Evolutionary conservation across 2,797 vertebrate genomes (phyloP).

Genomic region (Cetoscarus ocellatus): DNA sequence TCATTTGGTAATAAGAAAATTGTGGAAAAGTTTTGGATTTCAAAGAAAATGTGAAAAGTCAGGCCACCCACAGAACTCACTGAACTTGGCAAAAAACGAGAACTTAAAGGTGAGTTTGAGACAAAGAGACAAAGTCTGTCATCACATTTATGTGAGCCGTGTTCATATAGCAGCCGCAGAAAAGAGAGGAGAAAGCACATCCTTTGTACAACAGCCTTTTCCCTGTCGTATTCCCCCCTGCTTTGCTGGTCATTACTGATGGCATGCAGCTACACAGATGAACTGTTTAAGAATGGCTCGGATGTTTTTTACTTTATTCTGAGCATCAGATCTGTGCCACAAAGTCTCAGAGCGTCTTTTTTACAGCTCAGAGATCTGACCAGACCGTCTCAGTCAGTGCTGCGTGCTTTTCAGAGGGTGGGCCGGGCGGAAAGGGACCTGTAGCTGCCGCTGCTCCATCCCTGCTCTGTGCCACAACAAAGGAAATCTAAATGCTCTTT

Average conservation of each 20-base stretch:
- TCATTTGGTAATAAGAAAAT: too few relatives aligned
- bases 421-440: slow-evolving; percentile 53
- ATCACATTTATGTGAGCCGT: neutral
- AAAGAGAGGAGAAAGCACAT: neutral
- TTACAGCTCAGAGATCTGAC: slow-evolving; percentile 51
- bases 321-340: slow-evolving; percentile 24
- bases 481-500: slow-evolving; percentile 78
- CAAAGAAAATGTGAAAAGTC: too few relatives aligned
- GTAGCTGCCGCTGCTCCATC: slow-evolving; percentile 58
- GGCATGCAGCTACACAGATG: neutral
- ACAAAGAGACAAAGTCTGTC: slow-evolving; percentile 3
- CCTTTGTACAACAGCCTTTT: neutral
- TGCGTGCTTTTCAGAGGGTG: slow-evolving; percentile 42
- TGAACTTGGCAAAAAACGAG: neutral
- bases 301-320: slow-evolving; percentile 4
- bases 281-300: neutral
- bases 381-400: slow-evolving; percentile 15
- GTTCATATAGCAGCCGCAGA: slow-evolving; percentile 12
- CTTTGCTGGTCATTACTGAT: slow-evolving; percentile 1
- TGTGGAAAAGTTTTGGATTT: too few relatives aligned
- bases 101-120: neutral
- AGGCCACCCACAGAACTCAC: too few relatives aligned
- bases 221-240: slow-evolving; percentile 3
- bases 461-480: slow-evolving; percentile 68
- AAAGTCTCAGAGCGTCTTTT: slow-evolving; percentile 21